Base-by-base conservation (phyloP, 1,140 invertebrate genomes). In the Temnothorax longispinosus region DNA sequence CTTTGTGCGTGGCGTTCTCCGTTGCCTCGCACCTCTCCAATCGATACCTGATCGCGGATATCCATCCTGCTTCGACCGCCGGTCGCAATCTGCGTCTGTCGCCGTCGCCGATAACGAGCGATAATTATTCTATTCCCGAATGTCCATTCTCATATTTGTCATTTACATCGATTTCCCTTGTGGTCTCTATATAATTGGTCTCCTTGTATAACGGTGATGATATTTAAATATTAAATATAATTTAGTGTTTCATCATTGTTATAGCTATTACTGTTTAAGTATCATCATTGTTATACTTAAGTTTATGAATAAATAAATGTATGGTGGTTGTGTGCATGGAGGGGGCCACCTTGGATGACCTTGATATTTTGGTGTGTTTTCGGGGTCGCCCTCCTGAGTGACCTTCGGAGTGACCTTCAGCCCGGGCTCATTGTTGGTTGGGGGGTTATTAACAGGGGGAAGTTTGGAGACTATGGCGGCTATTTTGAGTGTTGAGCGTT, bases 11-110 rank as follows among this genome's bases (percentile, higher is more conserved):
- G 64, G 82, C 81, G 64, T 76, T 67, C 54, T 80, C 80, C 87
- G 52, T 85, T 65, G 7, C 85, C 90, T 93, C 92, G 91, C 92
- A 92, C 93, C 93, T 93, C 93, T 94, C 94, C 94, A 93, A 91
- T 91, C 88, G 92, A 94, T 89, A 85, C 91, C 89, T 67, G 15
- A 84, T 84, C 54, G 54, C 54, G 87, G 90, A 90, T 87, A 90
- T 86, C 38, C 56, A 52, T 58, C n/a, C 35, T 71, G 44, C 62
- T 54, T 50, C 89, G 65, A 54, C 65, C 38, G 27, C 35, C 64
- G 11, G 32, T 64, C 44, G 32, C 41, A 27, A 71, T 81, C 47
- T 69, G 15, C 54, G 32, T n/a, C 76, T 18, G 7, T 27, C 27
- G 27, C 1, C 27, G 27, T 80, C 67, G 10, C 41, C 80, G 80